phyloP scores from a whole-genome alignment of 2,888 invertebrate genomes.

The Linyphia triangularis region DNA sequence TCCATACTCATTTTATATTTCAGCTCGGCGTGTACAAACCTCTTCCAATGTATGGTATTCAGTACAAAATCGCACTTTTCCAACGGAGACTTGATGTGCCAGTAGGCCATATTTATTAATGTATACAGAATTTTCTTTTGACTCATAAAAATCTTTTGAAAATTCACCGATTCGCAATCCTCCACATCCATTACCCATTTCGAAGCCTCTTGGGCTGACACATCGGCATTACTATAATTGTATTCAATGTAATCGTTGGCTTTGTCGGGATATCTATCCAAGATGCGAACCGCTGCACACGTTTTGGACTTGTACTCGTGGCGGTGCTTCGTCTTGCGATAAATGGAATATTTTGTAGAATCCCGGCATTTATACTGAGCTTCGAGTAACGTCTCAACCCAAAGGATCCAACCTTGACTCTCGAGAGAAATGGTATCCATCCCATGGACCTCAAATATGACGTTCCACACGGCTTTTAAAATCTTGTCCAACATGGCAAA shows the following conservation, averaged over 20 bases:
- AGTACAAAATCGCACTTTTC: neutral
- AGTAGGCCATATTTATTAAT: constrained; percentile 31
- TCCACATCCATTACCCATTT: constrained; percentile 27
- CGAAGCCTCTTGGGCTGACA: neutral
- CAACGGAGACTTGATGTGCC: neutral
- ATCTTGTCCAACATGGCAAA: neutral
- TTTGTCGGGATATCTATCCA: constrained; percentile 25
- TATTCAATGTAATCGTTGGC: constrained; percentile 4
- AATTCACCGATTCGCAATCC: constrained; percentile 14
- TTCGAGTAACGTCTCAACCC: neutral
- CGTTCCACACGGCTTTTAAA: constrained; percentile 1
- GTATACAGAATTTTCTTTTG: constrained; percentile 40
- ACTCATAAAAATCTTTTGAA: constrained; percentile 31
- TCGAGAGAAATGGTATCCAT: neutral
- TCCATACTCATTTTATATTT: neutral
- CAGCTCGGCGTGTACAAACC: constrained; percentile 32
- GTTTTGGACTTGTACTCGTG: constrained; percentile 33
- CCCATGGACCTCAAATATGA: neutral
- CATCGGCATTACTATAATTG: constrained; percentile 14
- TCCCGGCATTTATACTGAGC: constrained; percentile 21
- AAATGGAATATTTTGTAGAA: constrained; percentile 28
- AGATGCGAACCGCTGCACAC: constrained; percentile 6
- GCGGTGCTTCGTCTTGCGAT: constrained; percentile 13
- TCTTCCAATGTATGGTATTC: constrained; percentile 32
- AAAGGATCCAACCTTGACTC: neutral